These are phyloP conservation scores for Montipora capitata DNA, from an alignment of 92 coral and sea anemone species.

Conservation along the genomic window DNA sequence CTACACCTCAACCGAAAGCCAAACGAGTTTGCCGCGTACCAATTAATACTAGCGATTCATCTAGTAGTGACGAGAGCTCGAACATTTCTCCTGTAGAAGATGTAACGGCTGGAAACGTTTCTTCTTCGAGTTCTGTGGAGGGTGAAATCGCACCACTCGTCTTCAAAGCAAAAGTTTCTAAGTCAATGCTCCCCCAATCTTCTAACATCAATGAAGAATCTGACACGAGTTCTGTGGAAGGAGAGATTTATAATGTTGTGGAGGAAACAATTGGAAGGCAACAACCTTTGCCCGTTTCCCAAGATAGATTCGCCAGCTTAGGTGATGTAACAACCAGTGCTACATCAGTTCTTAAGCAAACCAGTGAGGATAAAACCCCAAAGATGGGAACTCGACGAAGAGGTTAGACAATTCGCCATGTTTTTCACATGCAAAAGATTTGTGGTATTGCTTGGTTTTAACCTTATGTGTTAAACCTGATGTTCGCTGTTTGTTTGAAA, in stretches of 20 bases:
- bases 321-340: neutral
- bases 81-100: neutral
- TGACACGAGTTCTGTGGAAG: neutral
- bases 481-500: too few relatives aligned
- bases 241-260: neutral
- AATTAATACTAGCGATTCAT: neutral
- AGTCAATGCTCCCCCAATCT: neutral
- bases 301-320: neutral
- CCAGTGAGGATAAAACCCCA: neutral
- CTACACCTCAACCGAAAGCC: neutral
- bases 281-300: neutral
- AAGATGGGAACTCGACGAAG: neutral
- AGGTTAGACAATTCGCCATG: neutral
- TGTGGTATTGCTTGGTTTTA: neutral
- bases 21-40: neutral
- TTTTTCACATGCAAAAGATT: neutral
- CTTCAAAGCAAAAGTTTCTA: neutral
- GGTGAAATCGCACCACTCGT: conserved; percentile 1
- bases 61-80: neutral
- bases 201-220: neutral
- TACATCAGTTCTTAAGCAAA: neutral
- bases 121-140: conserved; percentile 5
- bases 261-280: neutral
- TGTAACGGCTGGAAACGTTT: neutral
- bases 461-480: neutral